Evolutionary conservation across 2,797 vertebrate species (phyloP), one percentile per base, ranked within the genome.

Genomic region (Calcarius lapponicus): DNA sequence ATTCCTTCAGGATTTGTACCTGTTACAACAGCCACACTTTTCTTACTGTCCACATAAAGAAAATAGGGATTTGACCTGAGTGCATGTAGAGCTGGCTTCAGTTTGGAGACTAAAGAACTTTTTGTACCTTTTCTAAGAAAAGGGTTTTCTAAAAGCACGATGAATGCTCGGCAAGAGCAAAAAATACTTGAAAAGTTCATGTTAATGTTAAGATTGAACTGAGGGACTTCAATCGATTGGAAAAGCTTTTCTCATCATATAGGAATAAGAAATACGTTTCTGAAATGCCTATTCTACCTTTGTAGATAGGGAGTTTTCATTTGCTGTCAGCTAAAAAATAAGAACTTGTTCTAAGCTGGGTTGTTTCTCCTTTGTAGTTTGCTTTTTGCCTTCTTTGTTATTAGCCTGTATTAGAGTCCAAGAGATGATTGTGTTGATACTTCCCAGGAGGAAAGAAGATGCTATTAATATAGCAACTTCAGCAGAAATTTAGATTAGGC

Each of bases 341-440:
- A 54, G 32, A 78, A 48, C 15, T 67, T 64, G n/a, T 10, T 64
- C 18, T 51, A 28, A 80, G 73, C 38, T 80, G 81, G 25, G 20
- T 73, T 85, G 56, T 86, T 79, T n/a, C 43, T 87, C 25, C 56
- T 92, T 81, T 87, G 58, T 83, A 86, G 76, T 85, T 94, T 79
- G 38, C 51, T n/a, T 69, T 80, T 92, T 70, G 17, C 50, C 8
- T 72, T 84, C 76, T 88, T 92, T 48, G 20, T 91, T 92, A 48
- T 62, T 67, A 82, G 45, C 13, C 21, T 4, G 0, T 80, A n/a
- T 85, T 91, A 81, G 47, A 89, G 18, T 74, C 71, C 34, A 19
- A 42, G 62, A 81, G 73, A 62, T 84, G n/a, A 57, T 66, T 73
- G 70, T 60, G 40, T 84, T 93, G 83, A 67, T 96, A 21, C 13